phyloP scores from a whole-genome alignment of 1,140 invertebrate species.

The Pseudachorutes palmiensis region DNA sequence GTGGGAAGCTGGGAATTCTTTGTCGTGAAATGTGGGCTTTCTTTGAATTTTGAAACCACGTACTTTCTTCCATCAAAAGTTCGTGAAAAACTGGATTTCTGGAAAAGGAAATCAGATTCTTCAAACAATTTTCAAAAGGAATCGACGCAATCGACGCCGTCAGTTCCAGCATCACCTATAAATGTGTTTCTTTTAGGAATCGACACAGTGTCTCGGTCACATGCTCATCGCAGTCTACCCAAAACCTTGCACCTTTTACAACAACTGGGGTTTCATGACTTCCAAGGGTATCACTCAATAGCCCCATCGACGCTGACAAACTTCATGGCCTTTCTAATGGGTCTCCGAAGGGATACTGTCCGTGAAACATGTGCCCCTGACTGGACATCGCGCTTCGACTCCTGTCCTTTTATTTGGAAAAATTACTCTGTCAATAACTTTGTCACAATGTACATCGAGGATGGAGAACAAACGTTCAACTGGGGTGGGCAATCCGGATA shows the following conservation, averaged over 20 bases:
- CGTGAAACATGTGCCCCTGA: background rate
- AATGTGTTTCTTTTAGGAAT: background rate
- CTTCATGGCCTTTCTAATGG: conserved; percentile 13
- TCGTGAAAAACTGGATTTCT: conserved; percentile 8
- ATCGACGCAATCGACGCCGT: background rate
- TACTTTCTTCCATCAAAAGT: background rate
- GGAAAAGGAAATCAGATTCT: background rate
- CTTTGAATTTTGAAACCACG: conserved; percentile 1
- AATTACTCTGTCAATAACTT: conserved; percentile 40
- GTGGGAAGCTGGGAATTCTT: too few relatives aligned
- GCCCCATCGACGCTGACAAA: conserved; percentile 10
- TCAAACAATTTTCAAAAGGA: too few relatives aligned
- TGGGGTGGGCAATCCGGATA: conserved; percentile 43
- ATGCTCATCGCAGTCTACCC: background rate
- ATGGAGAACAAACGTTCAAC: conserved; percentile 40
- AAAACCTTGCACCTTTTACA: background rate
- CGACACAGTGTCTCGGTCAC: background rate
- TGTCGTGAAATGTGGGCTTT: background rate
- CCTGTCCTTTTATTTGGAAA: conserved; percentile 43
- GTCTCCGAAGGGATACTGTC: background rate
- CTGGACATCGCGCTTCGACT: conserved; percentile 35
- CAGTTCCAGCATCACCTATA: background rate
- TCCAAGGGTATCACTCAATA: conserved; percentile 14
- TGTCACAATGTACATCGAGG: conserved; percentile 42
- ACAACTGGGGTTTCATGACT: background rate